Conservation (phyloP, 2,888 invertebrate genomes). For the Loripinus fragilis region DNA sequence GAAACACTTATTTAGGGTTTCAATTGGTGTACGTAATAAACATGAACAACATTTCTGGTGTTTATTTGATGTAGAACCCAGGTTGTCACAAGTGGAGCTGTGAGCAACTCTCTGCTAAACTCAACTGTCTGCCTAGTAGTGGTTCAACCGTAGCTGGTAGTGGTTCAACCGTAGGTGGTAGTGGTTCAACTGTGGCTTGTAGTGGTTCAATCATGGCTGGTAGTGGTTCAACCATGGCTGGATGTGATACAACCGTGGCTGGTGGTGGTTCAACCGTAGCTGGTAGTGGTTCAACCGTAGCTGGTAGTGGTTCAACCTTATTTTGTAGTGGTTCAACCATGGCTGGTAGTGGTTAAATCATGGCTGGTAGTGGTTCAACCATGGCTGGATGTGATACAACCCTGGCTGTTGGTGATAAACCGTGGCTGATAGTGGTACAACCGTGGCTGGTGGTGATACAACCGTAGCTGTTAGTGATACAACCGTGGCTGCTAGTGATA, state of each 20-base stretch:
- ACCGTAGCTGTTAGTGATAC: neutral
- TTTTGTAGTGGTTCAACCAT: neutral
- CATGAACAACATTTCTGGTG: neutral
- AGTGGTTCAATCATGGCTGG: neutral
- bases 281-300: neutral
- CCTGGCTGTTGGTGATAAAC: neutral
- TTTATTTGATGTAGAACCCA: neutral
- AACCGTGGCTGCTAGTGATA: neutral
- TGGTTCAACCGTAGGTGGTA: neutral
- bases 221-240: neutral
- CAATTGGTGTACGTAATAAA: conserved; percentile 9
- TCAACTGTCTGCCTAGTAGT: no score
- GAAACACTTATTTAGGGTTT: neutral
- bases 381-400: neutral
- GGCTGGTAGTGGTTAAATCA: neutral
- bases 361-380: neutral
- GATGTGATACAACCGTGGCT: neutral
- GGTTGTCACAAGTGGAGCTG: conserved; percentile 2
- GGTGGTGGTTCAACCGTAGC: neutral
- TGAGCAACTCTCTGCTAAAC: neutral
- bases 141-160: neutral
- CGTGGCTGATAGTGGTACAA: neutral
- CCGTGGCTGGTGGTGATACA: neutral
- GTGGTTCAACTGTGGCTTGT: neutral
- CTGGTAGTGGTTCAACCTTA: neutral